These are phyloP conservation scores for Galeruca laticollis DNA, from an alignment of 2,888 invertebrate genomes.

Conservation along the genomic window DNA sequence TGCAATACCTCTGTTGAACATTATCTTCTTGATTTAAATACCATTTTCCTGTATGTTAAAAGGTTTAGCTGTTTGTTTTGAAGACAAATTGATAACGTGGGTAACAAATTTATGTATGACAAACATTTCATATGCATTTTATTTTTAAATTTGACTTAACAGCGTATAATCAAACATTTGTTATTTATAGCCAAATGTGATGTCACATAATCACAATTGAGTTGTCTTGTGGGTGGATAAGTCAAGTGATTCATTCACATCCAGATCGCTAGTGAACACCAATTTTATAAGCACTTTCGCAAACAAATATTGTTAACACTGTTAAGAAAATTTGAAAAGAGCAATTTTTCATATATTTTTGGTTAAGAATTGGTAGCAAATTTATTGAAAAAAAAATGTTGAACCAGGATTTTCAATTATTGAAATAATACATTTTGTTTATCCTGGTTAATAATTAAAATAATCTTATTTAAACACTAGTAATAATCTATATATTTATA, in stretches of 20 bases:
- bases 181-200: not conserved
- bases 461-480: too few relatives aligned
- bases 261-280: slow-evolving; percentile 6
- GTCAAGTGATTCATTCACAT: slow-evolving; percentile 8
- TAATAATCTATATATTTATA: too few relatives aligned
- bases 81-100: not conserved
- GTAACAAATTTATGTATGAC: not conserved
- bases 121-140: not conserved
- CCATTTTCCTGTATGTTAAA: too few relatives aligned
- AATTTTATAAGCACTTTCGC: not conserved
- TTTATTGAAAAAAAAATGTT: too few relatives aligned
- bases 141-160: slow-evolving; percentile 7
- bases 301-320: slow-evolving; percentile 5
- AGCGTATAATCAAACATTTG: not conserved
- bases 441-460: not conserved
- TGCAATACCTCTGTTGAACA: too few relatives aligned
- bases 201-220: not conserved
- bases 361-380: not conserved
- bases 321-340: not conserved
- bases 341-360: slow-evolving; percentile 3
- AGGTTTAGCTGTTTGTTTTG: not conserved
- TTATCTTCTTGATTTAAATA: too few relatives aligned
- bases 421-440: too few relatives aligned
- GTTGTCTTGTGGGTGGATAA: not conserved
- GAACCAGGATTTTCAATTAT: too few relatives aligned